Conservation (phyloP, 2,797 vertebrate species). For the Lepilemur ruficaudatus region DNA sequence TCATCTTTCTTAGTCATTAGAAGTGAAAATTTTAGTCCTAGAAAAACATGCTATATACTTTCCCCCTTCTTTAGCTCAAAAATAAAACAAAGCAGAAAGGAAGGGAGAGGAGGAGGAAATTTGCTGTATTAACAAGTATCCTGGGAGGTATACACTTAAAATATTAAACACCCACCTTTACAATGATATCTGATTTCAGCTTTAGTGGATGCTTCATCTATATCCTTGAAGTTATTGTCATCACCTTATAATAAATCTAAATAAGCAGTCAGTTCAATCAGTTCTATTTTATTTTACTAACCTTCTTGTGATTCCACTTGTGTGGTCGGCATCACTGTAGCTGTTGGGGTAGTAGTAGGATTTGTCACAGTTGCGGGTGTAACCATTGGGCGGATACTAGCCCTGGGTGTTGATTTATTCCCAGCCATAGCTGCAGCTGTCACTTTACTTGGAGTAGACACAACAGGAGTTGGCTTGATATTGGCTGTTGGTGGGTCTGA, state of each 20-base stretch:
- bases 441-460: slow-evolving; percentile 93
- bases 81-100: slow-evolving; percentile 3
- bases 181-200: background rate
- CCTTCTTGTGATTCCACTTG: slow-evolving; percentile 98
- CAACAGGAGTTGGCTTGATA: slow-evolving; percentile 98
- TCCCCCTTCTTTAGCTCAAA: background rate
- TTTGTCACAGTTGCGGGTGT: slow-evolving; percentile 94
- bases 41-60: background rate
- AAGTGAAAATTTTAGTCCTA: background rate
- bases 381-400: slow-evolving; percentile 99
- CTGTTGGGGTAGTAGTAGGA: slow-evolving; percentile 96
- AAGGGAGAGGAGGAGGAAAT: background rate
- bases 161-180: background rate
- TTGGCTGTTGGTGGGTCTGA: slow-evolving; percentile 98
- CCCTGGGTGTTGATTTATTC: slow-evolving; percentile 96
- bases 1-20: background rate
- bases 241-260: background rate
- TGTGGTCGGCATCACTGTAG: slow-evolving; percentile 99
- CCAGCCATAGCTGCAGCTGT: slow-evolving; percentile 93
- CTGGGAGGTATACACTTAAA: background rate
- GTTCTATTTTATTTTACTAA: slow-evolving; percentile 70
- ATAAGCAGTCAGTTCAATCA: background rate
- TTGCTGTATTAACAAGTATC: background rate
- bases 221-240: background rate
- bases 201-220: background rate